phyloP scores from a whole-genome alignment of 1,140 invertebrate species.

The Cherax destructor region DNA sequence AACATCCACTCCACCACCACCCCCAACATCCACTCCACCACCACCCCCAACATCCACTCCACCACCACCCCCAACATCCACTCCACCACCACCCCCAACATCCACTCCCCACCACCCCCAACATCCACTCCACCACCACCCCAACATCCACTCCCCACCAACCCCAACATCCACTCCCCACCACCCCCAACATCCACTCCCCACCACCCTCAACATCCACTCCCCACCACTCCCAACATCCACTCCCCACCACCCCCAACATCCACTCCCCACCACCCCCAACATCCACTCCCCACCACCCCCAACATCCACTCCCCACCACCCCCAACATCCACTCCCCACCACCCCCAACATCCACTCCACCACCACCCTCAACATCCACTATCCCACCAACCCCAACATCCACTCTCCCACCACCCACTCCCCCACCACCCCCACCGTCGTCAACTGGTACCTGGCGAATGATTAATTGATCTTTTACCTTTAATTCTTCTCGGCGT shows the following conservation, averaged over 20 bases:
- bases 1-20: no score
- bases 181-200: neutral
- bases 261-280: neutral
- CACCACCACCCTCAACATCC: neutral
- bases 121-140: no score
- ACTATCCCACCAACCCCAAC: neutral
- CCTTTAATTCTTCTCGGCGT: neutral
- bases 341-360: neutral
- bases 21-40: neutral
- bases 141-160: neutral
- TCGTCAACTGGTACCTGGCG: conserved; percentile 16
- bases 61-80: no score
- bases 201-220: neutral
- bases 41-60: no score
- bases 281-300: neutral
- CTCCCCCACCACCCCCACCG: neutral
- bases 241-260: no score
- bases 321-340: neutral
- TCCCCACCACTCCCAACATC: neutral
- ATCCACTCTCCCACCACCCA: neutral
- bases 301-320: neutral
- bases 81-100: no score
- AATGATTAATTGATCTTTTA: conserved; percentile 26
- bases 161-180: neutral
- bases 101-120: no score